Evolutionary conservation across 1,140 invertebrate species (phyloP).

Genomic region (Calycopis cecrops): DNA sequence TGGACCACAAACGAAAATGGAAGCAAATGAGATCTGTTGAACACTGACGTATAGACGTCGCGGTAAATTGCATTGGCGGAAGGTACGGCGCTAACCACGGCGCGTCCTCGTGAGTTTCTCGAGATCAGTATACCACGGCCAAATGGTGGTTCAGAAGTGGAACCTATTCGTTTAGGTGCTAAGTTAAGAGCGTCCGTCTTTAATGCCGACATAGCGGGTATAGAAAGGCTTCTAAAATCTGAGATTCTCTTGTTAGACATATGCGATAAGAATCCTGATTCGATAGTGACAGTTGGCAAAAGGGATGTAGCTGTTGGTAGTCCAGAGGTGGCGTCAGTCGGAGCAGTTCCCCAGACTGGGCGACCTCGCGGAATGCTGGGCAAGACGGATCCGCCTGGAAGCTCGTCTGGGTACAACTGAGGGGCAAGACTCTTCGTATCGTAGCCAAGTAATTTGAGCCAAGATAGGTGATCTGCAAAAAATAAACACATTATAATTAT

Average conservation of each 20-base stretch:
- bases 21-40: constrained; percentile 92
- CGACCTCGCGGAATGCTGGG: constrained; percentile 76
- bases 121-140: constrained; percentile 94
- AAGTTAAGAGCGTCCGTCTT: constrained; percentile 84
- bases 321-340: constrained; percentile 64
- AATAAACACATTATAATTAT: background rate
- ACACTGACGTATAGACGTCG: constrained; percentile 95
- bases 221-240: constrained; percentile 82
- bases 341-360: constrained; percentile 77
- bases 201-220: constrained; percentile 83
- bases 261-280: constrained; percentile 87
- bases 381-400: constrained; percentile 78
- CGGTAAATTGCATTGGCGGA: constrained; percentile 90
- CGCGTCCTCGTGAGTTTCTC: constrained; percentile 84
- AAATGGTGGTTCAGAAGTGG: constrained; percentile 89
- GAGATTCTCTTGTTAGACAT: constrained; percentile 84
- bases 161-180: constrained; percentile 82
- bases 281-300: constrained; percentile 78
- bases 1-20: constrained; percentile 93
- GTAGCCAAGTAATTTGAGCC: constrained; percentile 89
- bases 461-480: constrained; percentile 86
- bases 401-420: constrained; percentile 82
- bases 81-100: constrained; percentile 89
- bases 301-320: constrained; percentile 68
- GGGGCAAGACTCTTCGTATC: constrained; percentile 91